Conservation (phyloP, 1,140 invertebrate species). For the Zaprionus africanus region DNA sequence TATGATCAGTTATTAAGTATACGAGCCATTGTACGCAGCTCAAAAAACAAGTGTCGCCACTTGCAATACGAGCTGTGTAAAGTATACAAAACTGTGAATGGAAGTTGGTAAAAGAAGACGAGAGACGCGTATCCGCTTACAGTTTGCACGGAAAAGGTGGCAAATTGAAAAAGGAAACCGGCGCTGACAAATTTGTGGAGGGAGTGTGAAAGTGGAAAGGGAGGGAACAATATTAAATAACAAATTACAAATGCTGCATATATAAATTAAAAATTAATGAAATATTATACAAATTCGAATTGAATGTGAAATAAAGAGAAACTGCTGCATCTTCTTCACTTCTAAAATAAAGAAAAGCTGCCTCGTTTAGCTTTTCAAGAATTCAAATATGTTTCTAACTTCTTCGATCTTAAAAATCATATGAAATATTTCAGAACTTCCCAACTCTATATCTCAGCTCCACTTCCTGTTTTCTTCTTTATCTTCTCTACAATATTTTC, state of each 20-base stretch:
- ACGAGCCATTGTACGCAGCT: slow-evolving; percentile 25
- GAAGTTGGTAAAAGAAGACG: slow-evolving; percentile 7
- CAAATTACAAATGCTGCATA: no score
- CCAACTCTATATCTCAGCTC: neutral
- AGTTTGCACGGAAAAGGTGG: slow-evolving; percentile 3
- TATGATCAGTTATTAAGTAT: slow-evolving; percentile 37
- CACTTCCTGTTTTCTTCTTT: neutral
- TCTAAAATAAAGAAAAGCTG: neutral
- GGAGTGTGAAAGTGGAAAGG: neutral
- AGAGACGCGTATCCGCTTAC: neutral
- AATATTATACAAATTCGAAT: no score
- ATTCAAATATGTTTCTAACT: neutral
- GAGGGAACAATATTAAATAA: no score
- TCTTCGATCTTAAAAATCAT: neutral
- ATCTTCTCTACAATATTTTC: neutral
- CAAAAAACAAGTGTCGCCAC: slow-evolving; percentile 17
- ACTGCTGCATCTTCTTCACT: no score
- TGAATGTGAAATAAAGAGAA: no score
- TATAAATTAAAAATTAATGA: no score
- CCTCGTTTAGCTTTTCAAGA: neutral
- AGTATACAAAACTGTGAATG: slow-evolving; percentile 10
- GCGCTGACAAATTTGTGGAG: neutral
- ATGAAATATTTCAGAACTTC: neutral
- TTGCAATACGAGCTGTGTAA: slow-evolving; percentile 8
- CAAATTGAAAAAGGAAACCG: neutral